Evolutionary conservation across 35 echinoderm and acorn worm genomes (phyloP), one percentile per base, ranked within the genome.

Genomic region (Stichopus chloronotus): DNA sequence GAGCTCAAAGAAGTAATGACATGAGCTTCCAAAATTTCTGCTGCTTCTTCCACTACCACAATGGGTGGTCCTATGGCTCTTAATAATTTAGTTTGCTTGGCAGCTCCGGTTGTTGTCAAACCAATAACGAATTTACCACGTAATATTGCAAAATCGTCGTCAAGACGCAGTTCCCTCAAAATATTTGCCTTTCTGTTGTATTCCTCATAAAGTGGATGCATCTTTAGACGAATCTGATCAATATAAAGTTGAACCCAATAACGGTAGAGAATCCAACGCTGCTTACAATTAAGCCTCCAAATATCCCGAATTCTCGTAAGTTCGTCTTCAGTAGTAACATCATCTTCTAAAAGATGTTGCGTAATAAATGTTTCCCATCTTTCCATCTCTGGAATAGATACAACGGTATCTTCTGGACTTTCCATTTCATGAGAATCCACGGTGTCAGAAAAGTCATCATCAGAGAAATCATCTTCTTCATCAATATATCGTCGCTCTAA

Each of bases 11-110:
- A 69, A 22, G 96, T 79, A 7, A 98, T 92, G 0, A 98, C 83
- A 78, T 98, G 97, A 59, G 97, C 81, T 83, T 98, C 97, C 6
- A 98, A 68, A 65, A 98, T 90, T 92, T 98, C 97, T 16, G 97
- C 97, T 24, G 97, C 97, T 83, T 98, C 97, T 90, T 98, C 97
- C 9, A 98, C 92, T 30, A 98, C 69, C 6, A 98, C 90, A 78
- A 98, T 98, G 52, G 58, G 86, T 25, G 97, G 95, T 59, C 87
- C 58, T 4, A 96, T 22, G 11, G 59, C 55, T 52, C 94, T 78
- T 9, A 98, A 74, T 2, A 98, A 57, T 30, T 52, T 52, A 53
- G 84, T 80, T 55, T 92, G 14, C 61, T 88, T 98, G 4, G 94
- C 89, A 78, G 96, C 94, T 19, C 87, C 92, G 10, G 96, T 94